phyloP scores from a whole-genome alignment of 1,140 invertebrate genomes.

The Lepidurus packardi region DNA sequence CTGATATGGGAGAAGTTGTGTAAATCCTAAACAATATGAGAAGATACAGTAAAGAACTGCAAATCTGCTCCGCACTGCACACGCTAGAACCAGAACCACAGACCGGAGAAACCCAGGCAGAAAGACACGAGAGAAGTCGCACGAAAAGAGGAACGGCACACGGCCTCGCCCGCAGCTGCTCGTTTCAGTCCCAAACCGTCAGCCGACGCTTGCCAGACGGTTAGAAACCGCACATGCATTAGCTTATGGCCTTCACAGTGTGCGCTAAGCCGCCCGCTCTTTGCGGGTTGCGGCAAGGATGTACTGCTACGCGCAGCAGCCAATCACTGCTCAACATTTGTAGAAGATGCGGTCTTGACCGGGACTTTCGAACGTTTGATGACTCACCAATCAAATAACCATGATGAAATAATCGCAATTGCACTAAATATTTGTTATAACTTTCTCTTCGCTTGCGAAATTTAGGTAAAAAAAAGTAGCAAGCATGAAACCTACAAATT shows the following conservation, averaged over 20 bases:
- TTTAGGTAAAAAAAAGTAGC: too few species aligned
- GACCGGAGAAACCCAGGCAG: slow-evolving; percentile 16
- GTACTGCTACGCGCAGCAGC: not conserved
- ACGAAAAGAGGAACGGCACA: slow-evolving; percentile 2
- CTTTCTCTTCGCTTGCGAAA: too few species aligned
- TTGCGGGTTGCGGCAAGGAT: not conserved
- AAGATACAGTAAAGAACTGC: slow-evolving; percentile 10
- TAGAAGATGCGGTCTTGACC: not conserved
- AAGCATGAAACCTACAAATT: too few species aligned
- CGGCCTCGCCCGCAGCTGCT: slow-evolving; percentile 1
- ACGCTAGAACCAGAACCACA: slow-evolving; percentile 18
- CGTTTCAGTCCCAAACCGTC: not conserved
- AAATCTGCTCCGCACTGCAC: not conserved
- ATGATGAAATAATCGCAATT: too few species aligned
- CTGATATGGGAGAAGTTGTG: not conserved
- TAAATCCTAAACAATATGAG: not conserved
- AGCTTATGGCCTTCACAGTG: not conserved
- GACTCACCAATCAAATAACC: not conserved
- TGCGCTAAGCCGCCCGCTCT: not conserved
- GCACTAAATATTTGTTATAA: too few species aligned
- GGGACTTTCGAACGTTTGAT: not conserved
- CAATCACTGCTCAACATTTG: not conserved
- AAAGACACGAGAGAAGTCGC: not conserved
- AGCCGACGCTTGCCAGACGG: not conserved
- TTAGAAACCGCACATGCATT: not conserved